These are phyloP conservation scores for Nothocercus julius DNA, from an alignment of 2,113 vertebrate species.

Conservation along the genomic window DNA sequence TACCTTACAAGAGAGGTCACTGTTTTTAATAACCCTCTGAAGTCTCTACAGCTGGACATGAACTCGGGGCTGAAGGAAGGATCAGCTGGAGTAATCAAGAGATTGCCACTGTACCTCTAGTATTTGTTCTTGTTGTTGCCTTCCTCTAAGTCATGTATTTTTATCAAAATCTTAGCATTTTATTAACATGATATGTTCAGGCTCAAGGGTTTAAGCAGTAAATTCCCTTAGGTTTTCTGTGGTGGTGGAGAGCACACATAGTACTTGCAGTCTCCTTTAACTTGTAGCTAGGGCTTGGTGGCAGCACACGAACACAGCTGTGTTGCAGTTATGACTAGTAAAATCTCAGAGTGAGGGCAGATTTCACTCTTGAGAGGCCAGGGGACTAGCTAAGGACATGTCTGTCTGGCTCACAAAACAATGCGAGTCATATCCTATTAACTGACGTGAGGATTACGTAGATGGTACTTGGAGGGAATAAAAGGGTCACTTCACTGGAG, in stretches of 20 bases:
- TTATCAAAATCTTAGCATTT: not conserved
- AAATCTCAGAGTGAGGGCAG: not conserved
- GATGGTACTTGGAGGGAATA: not conserved
- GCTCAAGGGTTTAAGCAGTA: not conserved
- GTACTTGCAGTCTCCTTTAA: not conserved
- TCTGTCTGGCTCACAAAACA: not conserved
- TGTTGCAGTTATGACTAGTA: not conserved
- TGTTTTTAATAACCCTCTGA: not conserved
- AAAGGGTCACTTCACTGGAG: not conserved
- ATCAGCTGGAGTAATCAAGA: not conserved
- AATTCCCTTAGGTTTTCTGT: not conserved
- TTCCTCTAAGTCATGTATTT: not conserved
- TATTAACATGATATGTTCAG: not conserved
- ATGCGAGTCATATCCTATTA: not conserved
- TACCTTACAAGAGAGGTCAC: not conserved
- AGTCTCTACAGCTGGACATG: not conserved
- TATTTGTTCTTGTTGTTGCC: not conserved
- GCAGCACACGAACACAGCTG: not conserved
- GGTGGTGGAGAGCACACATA: not conserved
- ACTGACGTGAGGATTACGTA: rapidly evolving
- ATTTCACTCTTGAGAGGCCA: not conserved
- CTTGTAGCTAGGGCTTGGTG: not conserved
- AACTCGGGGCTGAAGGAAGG: not conserved
- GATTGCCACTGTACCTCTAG: not conserved
- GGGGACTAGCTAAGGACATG: rapidly evolving